A percentile compares a stretch with the other conserved stretches of the same genome.
These are phyloP conservation scores for Hirtodrosophila histrioides DNA, from an alignment of 2,888 invertebrate species.

Conservation along the genomic window DNA sequence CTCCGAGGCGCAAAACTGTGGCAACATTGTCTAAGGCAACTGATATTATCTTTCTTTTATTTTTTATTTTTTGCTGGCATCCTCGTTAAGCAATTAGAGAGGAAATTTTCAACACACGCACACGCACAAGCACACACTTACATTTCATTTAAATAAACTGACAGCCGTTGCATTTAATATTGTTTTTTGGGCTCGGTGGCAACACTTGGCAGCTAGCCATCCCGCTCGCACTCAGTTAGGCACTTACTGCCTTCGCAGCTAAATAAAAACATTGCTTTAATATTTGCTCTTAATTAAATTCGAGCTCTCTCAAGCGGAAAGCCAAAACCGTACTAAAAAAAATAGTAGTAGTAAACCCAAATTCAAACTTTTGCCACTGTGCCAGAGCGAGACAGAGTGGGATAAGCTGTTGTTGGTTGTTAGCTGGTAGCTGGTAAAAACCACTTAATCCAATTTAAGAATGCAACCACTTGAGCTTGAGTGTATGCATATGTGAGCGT, in stretches of 20 bases:
- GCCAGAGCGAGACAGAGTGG: constrained; percentile 5
- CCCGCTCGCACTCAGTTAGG: constrained; percentile 4
- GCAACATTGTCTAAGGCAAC: constrained; percentile 5
- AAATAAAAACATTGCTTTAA: constrained; percentile 68
- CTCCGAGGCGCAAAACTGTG: background rate
- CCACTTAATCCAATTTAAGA: constrained; percentile 80
- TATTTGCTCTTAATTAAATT: constrained; percentile 77
- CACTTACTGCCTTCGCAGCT: background rate
- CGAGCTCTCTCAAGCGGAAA: constrained; percentile 61
- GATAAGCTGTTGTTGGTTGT: constrained; percentile 16
- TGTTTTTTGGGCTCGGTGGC: constrained; percentile 10
- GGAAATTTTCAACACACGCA: constrained; percentile 6
- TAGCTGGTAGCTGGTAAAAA: constrained; percentile 51
- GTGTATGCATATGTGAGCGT: constrained; percentile 29
- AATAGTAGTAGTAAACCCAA: constrained; percentile 19
- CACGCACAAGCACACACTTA: background rate
- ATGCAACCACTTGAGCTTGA: constrained; percentile 75
- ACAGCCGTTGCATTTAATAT: constrained; percentile 23
- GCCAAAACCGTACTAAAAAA: constrained; percentile 50
- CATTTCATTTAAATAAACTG: constrained; percentile 34
- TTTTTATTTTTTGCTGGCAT: constrained; percentile 3
- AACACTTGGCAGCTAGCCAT: constrained; percentile 17
- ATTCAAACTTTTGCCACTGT: constrained; percentile 29
- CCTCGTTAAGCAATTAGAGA: constrained; percentile 25
- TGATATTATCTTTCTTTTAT: constrained; percentile 10